Base-by-base conservation (phyloP, 1,140 invertebrate species). In the Reticulitermes speratus region DNA sequence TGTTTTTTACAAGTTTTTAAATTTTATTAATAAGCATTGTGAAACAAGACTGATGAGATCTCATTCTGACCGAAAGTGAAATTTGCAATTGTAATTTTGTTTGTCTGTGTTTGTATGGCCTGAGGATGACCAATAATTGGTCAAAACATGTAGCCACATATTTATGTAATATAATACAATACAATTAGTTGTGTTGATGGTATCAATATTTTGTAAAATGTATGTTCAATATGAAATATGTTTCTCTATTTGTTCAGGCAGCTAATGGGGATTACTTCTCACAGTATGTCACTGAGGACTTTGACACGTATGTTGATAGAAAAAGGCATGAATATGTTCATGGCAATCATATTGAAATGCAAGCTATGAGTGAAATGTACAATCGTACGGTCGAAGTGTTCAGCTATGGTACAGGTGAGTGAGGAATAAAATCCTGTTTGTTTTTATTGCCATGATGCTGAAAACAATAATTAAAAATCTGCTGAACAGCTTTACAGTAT, bases 291-390 rank as follows among this genome's bases (percentile, higher is more conserved):
- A 98, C 97, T 5, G 97, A 98, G 91, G 97, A 98, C 91, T 97
- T 98, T 90, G 94, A 94, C 84, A 95, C 94, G 38, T 98, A 98
- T 89, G 94, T 98, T 25, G 94, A 94, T 89, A 92, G 97, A 38
- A 97, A 97, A 91, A 92, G 96, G 16, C 92, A 93, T 86, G 94
- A 96, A 87, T 94, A 95, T 90, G 96, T 96, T 82, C 97, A 98
- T 91, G 97, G 97, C 69, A 98, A 98, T 92, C 97, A 98, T 90
- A 95, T 98, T 88, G 97, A 98, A 92, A 97, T 98, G 90, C 97
- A 98, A 91, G 97, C 97, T 45, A 95, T 98, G 92, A 96, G 96
- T 87, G 97, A 98, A 93, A 95, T 98, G 91, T 98, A 97, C 90
- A 98, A 97, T 91, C 93, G 97, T 88, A 96, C 96, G n/a, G 96